Evolutionary conservation across 1,140 invertebrate genomes (phyloP).

Genomic region (Hypothenemus hampei): DNA sequence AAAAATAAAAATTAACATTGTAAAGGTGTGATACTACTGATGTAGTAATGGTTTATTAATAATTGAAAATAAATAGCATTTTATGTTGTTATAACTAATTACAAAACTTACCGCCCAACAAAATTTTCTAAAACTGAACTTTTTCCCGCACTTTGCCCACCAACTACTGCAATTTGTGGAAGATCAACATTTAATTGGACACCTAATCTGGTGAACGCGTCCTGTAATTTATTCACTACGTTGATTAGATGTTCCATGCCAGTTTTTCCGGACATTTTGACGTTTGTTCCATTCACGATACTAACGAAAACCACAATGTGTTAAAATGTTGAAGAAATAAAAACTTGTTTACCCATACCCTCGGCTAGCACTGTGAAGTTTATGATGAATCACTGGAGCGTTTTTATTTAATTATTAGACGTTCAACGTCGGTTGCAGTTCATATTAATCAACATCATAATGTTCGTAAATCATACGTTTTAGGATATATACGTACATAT

Average conservation of each 20-base stretch:
- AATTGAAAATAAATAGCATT: not conserved
- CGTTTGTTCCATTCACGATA: too few relatives aligned
- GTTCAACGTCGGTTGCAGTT: too few relatives aligned
- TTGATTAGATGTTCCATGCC: conserved; percentile 98
- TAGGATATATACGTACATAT: too few relatives aligned
- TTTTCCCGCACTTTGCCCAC: conserved; percentile 98
- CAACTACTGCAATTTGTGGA: conserved; percentile 99
- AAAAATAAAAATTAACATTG: conserved; percentile 5
- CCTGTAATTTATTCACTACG: conserved; percentile 97
- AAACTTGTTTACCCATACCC: conserved; percentile 4
- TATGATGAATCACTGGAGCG: conserved; percentile 11
- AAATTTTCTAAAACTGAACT: conserved; percentile 99
- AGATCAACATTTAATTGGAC: conserved; percentile 97
- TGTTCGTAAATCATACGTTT: too few relatives aligned
- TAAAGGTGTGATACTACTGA: not conserved
- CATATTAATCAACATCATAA: too few relatives aligned
- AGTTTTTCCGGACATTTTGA: conserved; percentile 77
- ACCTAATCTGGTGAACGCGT: conserved; percentile 97
- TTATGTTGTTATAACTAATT: not conserved
- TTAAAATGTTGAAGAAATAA: not conserved
- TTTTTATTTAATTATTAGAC: conserved; percentile 9
- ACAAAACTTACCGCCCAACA: conserved; percentile 94
- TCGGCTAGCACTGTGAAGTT: not conserved
- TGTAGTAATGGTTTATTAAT: not conserved
- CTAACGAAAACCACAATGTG: too few relatives aligned